A percentile compares a stretch with the other conserved stretches of the same genome.
Conservation (phyloP, 2,888 invertebrate species). For the Zhengitettix transpicula region DNA sequence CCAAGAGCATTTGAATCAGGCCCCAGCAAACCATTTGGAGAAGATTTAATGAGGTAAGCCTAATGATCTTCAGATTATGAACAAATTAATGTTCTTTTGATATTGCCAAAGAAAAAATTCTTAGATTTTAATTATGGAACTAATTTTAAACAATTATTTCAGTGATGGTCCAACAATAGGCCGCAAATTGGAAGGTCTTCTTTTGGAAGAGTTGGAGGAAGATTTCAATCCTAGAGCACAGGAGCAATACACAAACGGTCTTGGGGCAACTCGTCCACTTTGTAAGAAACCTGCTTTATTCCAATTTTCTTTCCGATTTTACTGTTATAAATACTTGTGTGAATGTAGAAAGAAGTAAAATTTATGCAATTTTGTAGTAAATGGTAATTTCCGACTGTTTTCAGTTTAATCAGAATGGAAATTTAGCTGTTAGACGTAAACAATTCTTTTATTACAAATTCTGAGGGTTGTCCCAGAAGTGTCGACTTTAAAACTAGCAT, state of each 20-base stretch:
- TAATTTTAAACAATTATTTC: background rate
- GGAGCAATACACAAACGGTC: conserved; percentile 34
- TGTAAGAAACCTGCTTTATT: conserved; percentile 28
- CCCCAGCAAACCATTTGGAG: conserved; percentile 2
- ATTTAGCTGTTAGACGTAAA: no score
- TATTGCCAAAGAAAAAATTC: background rate
- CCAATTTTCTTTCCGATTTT: no score
- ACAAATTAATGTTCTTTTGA: background rate
- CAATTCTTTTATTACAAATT: no score
- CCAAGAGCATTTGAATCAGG: conserved; percentile 26
- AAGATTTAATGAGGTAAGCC: conserved; percentile 9
- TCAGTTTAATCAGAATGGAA: no score
- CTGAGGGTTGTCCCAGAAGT: no score
- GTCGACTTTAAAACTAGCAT: no score
- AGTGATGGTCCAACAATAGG: conserved; percentile 44
- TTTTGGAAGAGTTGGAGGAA: conserved; percentile 63
- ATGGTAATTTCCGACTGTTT: no score
- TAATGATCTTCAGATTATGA: background rate
- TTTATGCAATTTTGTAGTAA: no score
- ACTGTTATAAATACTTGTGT: no score
- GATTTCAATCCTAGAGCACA: conserved; percentile 81
- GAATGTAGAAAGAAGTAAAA: no score
- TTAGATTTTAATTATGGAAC: no score
- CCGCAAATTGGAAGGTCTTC: conserved; percentile 57
- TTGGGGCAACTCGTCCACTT: conserved; percentile 42